Percentiles rank a stretch among this genome's conserved stretches.
These are phyloP conservation scores for Eurypyga helias DNA, from an alignment of 2,113 vertebrate genomes.

Conservation along the genomic window DNA sequence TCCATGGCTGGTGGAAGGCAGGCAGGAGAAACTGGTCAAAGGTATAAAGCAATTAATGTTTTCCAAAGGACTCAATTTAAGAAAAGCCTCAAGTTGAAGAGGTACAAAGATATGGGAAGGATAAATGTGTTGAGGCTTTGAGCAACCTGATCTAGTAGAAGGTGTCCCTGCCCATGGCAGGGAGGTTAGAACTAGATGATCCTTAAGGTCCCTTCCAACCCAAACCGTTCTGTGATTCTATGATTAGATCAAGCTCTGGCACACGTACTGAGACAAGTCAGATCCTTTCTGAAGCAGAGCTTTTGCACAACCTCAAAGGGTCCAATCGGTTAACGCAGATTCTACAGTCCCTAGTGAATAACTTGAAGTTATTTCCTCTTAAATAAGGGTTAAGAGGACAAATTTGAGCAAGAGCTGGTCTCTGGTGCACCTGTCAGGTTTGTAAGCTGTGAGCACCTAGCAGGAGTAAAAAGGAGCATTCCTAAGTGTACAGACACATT, in stretches of 20 bases:
- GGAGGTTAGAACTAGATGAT: no score
- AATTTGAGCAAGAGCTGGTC: neutral
- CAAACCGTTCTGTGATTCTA: neutral
- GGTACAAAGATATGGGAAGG: neutral
- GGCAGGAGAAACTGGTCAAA: neutral
- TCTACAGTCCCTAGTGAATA: neutral
- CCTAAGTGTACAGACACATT: neutral
- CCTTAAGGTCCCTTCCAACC: no score
- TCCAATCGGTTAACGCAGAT: neutral
- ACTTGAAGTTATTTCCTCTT: neutral
- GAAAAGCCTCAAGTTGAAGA: neutral
- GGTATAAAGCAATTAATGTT: neutral
- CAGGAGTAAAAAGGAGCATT: neutral
- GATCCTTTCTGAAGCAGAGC: neutral
- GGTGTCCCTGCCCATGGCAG: no score
- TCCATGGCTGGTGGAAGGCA: neutral
- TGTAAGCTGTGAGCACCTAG: neutral
- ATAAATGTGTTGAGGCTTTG: neutral
- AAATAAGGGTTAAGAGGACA: neutral
- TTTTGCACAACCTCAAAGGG: neutral
- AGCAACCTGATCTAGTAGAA: no score
- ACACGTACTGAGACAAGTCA: rapidly evolving
- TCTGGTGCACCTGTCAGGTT: neutral
- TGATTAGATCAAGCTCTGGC: neutral
- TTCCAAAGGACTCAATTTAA: neutral